Conservation (phyloP, 2,888 invertebrate genomes). For the Hypolimnas misippus region DNA sequence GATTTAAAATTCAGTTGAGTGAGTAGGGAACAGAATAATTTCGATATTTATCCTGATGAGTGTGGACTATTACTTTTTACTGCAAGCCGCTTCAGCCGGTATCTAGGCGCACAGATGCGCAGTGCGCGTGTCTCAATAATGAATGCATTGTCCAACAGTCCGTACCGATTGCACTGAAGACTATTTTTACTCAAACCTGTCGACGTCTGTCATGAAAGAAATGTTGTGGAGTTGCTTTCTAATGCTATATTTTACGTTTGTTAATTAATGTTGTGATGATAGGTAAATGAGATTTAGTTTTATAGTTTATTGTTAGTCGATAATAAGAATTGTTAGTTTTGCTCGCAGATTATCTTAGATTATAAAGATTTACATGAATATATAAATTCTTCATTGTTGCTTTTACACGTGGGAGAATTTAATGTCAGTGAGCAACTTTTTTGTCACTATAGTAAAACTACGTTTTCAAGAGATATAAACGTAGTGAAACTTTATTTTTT, state of each 20-base stretch:
- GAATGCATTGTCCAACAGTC: slow-evolving; percentile 79
- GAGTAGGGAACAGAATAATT: slow-evolving; percentile 26
- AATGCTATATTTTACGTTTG: not conserved
- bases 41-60: slow-evolving; percentile 36
- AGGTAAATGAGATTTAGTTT: too few species aligned
- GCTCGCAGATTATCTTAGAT: too few species aligned
- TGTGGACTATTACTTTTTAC: slow-evolving; percentile 37
- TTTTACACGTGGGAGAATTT: too few species aligned
- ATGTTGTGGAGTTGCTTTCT: slow-evolving; percentile 33
- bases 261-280: not conserved
- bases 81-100: slow-evolving; percentile 35
- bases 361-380: too few species aligned
- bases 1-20: not conserved
- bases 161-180: slow-evolving; percentile 65
- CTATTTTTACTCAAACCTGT: slow-evolving; percentile 82
- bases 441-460: too few species aligned
- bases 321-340: too few species aligned
- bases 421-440: too few species aligned
- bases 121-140: slow-evolving; percentile 67
- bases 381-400: too few species aligned
- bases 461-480: too few species aligned
- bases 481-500: too few species aligned
- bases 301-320: too few species aligned
- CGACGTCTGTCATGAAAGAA: slow-evolving; percentile 65
- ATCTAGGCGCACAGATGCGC: slow-evolving; percentile 42